Evolutionary conservation across 1,140 invertebrate species (phyloP).

Genomic region (Drosophila serrata): DNA sequence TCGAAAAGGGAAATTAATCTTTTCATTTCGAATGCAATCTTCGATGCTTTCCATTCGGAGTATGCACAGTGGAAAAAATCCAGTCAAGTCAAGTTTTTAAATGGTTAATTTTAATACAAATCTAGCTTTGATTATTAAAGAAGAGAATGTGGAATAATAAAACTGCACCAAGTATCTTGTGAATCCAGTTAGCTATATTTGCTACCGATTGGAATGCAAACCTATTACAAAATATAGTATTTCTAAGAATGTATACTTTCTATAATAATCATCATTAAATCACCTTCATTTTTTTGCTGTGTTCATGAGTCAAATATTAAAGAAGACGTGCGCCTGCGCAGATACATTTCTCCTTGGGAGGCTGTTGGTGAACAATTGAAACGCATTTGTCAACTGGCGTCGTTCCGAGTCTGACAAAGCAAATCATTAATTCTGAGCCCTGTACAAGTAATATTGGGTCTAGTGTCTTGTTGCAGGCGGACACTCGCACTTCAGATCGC

Average conservation of each 20-base stretch:
- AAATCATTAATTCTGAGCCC: constrained; percentile 54
- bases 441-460: constrained; percentile 12
- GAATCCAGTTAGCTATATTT: background rate
- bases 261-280: background rate
- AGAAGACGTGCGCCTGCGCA: constrained; percentile 36
- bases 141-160: no score
- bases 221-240: background rate
- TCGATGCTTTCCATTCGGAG: constrained; percentile 12
- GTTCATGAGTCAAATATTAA: constrained; percentile 58
- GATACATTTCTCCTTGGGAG: constrained; percentile 38
- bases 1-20: constrained; percentile 57
- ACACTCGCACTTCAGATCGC: constrained; percentile 41
- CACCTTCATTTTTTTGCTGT: background rate
- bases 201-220: no score
- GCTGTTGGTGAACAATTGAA: constrained; percentile 70
- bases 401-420: constrained; percentile 47
- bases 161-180: background rate
- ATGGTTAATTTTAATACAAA: no score
- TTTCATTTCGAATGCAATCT: constrained; percentile 45
- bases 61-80: constrained; percentile 11
- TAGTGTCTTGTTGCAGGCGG: constrained; percentile 24
- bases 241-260: background rate
- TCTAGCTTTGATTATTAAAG: no score
- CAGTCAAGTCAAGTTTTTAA: no score
- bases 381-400: constrained; percentile 68